Conservation (phyloP, 2,113 vertebrate species). For the Gnathonemus longibarbis region DNA sequence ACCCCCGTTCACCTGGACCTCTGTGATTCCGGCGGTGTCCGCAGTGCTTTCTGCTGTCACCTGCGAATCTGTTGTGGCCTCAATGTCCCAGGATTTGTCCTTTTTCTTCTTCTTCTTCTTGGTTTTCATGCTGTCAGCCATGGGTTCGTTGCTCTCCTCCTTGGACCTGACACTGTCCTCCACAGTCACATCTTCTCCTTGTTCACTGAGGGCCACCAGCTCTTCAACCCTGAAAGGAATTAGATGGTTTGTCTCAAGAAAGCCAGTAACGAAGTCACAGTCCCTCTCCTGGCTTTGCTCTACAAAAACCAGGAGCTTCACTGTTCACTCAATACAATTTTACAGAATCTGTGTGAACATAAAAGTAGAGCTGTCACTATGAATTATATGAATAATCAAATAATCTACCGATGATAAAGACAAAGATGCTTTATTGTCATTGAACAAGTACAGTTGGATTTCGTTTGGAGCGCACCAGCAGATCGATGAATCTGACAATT, state of each 20-base stretch:
- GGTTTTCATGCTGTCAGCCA: conserved; percentile 28
- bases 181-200: conserved; percentile 24
- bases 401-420: background rate
- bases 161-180: conserved; percentile 1
- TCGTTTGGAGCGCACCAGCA: no score
- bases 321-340: background rate
- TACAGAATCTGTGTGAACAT: background rate
- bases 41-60: background rate
- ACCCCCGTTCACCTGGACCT: conserved; percentile 23
- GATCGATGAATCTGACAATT: background rate
- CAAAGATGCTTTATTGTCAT: no score
- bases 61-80: background rate
- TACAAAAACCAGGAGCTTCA: background rate
- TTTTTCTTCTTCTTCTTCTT: conserved; percentile 59
- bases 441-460: no score
- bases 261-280: background rate
- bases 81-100: conserved; percentile 19
- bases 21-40: background rate
- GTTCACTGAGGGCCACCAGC: conserved; percentile 45
- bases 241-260: background rate
- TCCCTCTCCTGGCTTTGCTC: background rate
- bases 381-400: background rate
- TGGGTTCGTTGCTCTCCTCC: conserved; percentile 15
- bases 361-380: background rate
- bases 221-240: conserved; percentile 50